phyloP scores from a whole-genome alignment of 2,888 invertebrate genomes.

The Pollenia griseotomentosa region DNA sequence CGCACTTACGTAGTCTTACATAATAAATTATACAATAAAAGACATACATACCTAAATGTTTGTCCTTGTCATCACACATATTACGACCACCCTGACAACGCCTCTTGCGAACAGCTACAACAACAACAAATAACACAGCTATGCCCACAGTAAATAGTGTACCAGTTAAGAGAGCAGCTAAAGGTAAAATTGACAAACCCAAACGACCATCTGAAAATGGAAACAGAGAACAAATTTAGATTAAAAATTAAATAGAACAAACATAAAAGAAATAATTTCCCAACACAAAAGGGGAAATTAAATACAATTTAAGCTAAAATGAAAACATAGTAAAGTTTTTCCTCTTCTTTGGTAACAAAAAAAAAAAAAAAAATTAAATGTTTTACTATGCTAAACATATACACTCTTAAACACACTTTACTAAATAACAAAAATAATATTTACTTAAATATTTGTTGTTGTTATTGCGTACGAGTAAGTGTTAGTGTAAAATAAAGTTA shows the following conservation, averaged over 20 bases:
- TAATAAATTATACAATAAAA: background rate
- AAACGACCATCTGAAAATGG: conserved; percentile 87
- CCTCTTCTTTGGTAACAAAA: conserved; percentile 5
- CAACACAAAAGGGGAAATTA: conserved; percentile 50
- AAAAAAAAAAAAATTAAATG: background rate
- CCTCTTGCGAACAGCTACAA: conserved; percentile 87
- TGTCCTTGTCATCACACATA: conserved; percentile 84
- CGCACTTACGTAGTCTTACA: background rate
- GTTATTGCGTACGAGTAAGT: background rate
- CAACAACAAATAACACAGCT: conserved; percentile 87
- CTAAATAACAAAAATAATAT: conserved; percentile 62
- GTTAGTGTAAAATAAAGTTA: conserved; percentile 60
- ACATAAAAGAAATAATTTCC: conserved; percentile 26
- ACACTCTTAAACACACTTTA: conserved; percentile 58
- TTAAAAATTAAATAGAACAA: background rate
- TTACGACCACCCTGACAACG: conserved; percentile 86
- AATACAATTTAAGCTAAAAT: conserved; percentile 56
- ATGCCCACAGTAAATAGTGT: conserved; percentile 88
- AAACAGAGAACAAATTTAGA: conserved; percentile 1
- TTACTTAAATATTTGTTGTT: conserved; percentile 54
- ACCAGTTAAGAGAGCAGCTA: conserved; percentile 89
- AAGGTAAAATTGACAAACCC: conserved; percentile 89
- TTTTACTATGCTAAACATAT: conserved; percentile 63
- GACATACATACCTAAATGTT: conserved; percentile 82
- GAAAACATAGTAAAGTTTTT: background rate